Base-by-base conservation (phyloP, 2,888 invertebrate genomes). In the Clitarchus hookeri region DNA sequence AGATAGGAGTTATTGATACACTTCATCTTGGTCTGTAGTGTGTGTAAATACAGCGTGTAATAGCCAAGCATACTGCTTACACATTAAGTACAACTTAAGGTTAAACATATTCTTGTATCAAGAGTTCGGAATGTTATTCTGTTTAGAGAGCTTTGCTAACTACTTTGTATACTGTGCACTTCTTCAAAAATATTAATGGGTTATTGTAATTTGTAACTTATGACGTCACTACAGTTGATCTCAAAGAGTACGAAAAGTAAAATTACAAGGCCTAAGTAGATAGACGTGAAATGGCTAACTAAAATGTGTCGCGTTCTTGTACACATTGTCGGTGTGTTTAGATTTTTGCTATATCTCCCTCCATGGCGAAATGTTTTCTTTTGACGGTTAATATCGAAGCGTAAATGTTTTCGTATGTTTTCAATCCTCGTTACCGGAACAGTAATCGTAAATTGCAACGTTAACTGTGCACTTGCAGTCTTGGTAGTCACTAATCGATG, bases 381-480 rank as follows among this genome's bases (percentile, higher is more conserved):
- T 87, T 53, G 80, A 87, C 84, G 84, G 84, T 86, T 86, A 86
- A 84, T 86, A 87, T 87, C 88, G 88, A 87, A 88, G 87, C 88
- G 88, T 88, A 88, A 88, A 88, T 88, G 88, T 88, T 86, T 84
- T 86, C 87, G 86, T 86, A 87, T 86, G 86, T 86, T 85, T 87
- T 88, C 84, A 83, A 53, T 86, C 86, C 85, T 87, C 85, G 85
- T 86, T 83, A 86, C 83, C 84, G 84, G 85, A 87, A 87, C 84
- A 83, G 84, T 87, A 86, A 85, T 87, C 86, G 87, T 86, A 85
- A 85, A 86, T 87, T 84, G 65, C 65, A 65, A 65, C 65, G 65
- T 65, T 65, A 65, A 23, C n/a, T 65, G n/a, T 65, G 87, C 87
- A 88, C 87, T 85, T 53, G 85, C 87, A 86, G 53, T 86, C 84